Conservation (phyloP, 2,113 vertebrate species). For the Albula goreensis region DNA sequence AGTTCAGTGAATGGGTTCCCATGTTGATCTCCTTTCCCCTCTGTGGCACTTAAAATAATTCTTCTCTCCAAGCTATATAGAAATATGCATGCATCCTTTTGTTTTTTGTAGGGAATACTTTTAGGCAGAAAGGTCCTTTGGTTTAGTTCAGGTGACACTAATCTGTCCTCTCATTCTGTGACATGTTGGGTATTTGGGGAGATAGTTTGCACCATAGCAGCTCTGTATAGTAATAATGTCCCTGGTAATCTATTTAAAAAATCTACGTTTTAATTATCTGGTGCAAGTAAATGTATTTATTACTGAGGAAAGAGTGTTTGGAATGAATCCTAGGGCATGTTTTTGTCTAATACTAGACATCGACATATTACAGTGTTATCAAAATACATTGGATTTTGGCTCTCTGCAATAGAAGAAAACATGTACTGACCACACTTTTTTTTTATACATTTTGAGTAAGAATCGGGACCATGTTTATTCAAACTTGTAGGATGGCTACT, state of each 20-base stretch:
- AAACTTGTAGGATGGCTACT: not conserved
- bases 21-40: not conserved
- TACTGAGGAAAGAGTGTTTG: not conserved
- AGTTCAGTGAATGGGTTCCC: not conserved
- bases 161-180: not conserved
- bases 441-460: not conserved
- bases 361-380: not conserved
- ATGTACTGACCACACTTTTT: too few relatives aligned
- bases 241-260: not conserved
- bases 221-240: not conserved
- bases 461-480: not conserved
- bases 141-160: not conserved
- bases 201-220: not conserved
- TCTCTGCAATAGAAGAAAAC: not conserved
- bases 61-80: not conserved
- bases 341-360: too few relatives aligned
- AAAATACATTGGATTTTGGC: not conserved
- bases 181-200: not conserved
- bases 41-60: not conserved
- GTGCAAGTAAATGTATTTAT: not conserved
- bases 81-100: not conserved
- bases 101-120: not conserved
- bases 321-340: too few relatives aligned
- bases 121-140: not conserved
- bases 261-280: not conserved